Evolutionary conservation across 2,113 vertebrate genomes (phyloP), one percentile per base, ranked within the genome.

Genomic region (Machaerirhynchus nigripectus): DNA sequence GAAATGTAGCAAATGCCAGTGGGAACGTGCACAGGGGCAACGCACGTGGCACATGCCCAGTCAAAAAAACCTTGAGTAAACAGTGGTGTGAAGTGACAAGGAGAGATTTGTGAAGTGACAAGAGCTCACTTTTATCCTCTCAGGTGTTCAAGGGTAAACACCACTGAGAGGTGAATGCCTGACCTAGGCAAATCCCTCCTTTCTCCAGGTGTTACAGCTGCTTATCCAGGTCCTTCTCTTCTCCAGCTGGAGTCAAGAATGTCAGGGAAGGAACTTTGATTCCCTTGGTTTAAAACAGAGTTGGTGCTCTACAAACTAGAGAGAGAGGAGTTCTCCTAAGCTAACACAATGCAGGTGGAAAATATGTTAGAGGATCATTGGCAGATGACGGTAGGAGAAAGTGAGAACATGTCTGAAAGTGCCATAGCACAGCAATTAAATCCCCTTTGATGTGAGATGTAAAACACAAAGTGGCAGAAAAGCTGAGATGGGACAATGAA

Each of bases 31-130:
- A 83, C 23, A 47, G 46, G 20, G 73, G 65, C 67, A 96, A 95
- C 94, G 37, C 88, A 89, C 8, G 42, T 60, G 39, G 84, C 88
- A 67, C 19, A 20, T 67, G 42, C 67, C 74, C 55, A 83, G 44
- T 24, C 31, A 16, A 15, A 70, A 95, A 91, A 95, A 84, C 1
- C 84, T 75, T 70, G 67, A 90, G 84, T 87, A 94, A 97, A 95
- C 74, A 86, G 21, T 61, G 47, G 55, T 20, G 12, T 50, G 40
- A 85, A 88, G 52, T 5, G 52, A 78, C 59, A 77, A 71, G 49
- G 92, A 77, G 77, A 91, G 56, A 71, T 47, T 85, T 53, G 24
- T 87, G 55, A 87, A 61, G 47, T 28, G 64, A 78, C 56, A 87
- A 64, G 84, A 77, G 27, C 44, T 87, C 2, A 2, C 44, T 90